Conservation (phyloP, 2,888 invertebrate genomes). For the Ormyrus labotus region DNA sequence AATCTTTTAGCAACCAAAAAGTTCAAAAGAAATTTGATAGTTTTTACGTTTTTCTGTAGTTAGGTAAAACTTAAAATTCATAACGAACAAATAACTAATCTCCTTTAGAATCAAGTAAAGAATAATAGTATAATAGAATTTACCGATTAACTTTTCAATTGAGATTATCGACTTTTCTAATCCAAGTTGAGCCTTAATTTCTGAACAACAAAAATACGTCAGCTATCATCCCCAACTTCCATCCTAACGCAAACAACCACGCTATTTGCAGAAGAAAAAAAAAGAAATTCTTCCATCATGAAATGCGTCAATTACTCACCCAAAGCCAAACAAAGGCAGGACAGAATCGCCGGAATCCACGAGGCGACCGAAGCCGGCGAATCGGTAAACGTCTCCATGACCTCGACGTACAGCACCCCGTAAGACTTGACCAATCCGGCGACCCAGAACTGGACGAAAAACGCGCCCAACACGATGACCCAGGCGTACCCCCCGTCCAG, state of each 20-base stretch:
- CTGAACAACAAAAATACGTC: background rate
- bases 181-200: background rate
- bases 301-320: slow-evolving; percentile 76
- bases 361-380: slow-evolving; percentile 86
- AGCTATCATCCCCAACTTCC: background rate
- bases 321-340: slow-evolving; percentile 85
- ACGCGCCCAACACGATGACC: slow-evolving; percentile 86
- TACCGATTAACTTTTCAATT: background rate
- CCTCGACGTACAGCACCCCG: slow-evolving; percentile 87
- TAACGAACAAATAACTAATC: too few species aligned
- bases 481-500: slow-evolving; percentile 88
- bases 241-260: background rate
- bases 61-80: too few species aligned
- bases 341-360: slow-evolving; percentile 88
- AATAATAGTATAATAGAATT: background rate
- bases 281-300: too few species aligned
- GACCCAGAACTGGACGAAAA: slow-evolving; percentile 89
- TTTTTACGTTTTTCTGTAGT: too few species aligned
- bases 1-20: too few species aligned
- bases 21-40: too few species aligned
- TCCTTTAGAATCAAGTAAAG: too few species aligned
- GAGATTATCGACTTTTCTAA: background rate
- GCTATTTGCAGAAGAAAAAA: background rate
- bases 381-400: slow-evolving; percentile 87
- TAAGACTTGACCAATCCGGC: slow-evolving; percentile 89